Conservation (phyloP, 2,797 vertebrate species). For the Oreonectes daqikongensis region DNA sequence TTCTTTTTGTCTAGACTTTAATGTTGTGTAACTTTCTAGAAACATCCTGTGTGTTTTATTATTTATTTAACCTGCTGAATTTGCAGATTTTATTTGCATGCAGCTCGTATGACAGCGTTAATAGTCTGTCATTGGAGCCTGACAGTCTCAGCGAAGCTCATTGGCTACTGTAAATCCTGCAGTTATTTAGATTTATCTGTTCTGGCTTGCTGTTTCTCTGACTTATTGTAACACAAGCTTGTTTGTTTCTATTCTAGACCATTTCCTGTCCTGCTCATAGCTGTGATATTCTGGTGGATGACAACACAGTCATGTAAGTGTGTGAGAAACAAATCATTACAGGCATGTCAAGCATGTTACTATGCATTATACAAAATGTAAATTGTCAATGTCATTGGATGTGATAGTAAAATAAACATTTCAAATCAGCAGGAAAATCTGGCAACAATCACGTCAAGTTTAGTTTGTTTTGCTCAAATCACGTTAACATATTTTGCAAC, state of each 20-base stretch:
- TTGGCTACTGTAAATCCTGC: constrained; percentile 12
- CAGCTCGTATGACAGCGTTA: neutral
- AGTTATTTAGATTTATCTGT: neutral
- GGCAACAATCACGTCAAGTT: neutral
- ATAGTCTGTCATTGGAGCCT: neutral
- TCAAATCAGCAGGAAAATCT: neutral
- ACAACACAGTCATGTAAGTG: constrained; percentile 99
- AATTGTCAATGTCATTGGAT: neutral
- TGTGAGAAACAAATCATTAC: neutral
- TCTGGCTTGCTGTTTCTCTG: neutral
- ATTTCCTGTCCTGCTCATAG: constrained; percentile 99
- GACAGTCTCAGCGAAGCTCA: neutral
- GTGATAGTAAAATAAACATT: neutral
- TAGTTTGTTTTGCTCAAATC: neutral
- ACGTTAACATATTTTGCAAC: neutral
- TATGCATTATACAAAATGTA: neutral
- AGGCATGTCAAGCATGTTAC: neutral
- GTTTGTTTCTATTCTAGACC: constrained; percentile 79
- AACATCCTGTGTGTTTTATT: neutral
- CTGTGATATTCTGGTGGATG: constrained; percentile 99
- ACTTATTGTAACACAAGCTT: constrained; percentile 37
- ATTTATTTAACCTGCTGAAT: neutral
- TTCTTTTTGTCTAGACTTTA: neutral
- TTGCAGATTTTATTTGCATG: neutral
- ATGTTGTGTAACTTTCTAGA: neutral